phyloP scores from a whole-genome alignment of 2,113 vertebrate species.

The Hymenochirus boettgeri region DNA sequence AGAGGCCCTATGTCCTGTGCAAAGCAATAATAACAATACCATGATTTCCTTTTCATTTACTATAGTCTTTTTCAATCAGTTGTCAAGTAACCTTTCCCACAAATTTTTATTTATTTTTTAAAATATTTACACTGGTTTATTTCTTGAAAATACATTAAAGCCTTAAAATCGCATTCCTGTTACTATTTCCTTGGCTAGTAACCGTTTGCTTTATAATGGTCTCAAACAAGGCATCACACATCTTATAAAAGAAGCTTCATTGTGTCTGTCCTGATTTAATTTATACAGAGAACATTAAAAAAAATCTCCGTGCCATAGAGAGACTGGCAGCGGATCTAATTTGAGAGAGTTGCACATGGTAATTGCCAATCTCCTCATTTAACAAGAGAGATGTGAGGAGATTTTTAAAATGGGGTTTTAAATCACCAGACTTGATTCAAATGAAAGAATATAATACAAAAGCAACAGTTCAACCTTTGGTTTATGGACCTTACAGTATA shows the following conservation, averaged over 20 bases:
- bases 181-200: neutral
- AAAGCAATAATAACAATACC: no score
- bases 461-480: no score
- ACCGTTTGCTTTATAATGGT: constrained; percentile 8
- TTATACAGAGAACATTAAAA: neutral
- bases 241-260: neutral
- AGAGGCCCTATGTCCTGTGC: no score
- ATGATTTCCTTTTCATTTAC: no score
- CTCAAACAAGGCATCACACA: constrained; percentile 24
- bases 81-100: no score
- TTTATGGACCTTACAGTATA: no score
- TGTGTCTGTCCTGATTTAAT: neutral
- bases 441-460: no score
- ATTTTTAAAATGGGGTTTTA: neutral
- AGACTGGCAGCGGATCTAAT: constrained; percentile 7
- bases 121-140: no score
- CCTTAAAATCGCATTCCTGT: no score
- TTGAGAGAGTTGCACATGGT: constrained; percentile 14
- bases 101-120: no score
- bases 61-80: no score
- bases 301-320: constrained; percentile 19
- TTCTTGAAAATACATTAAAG: no score
- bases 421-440: neutral
- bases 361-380: neutral
- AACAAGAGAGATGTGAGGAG: neutral